Evolutionary conservation across 2,888 invertebrate genomes (phyloP).

Genomic region (Dicyrtomina minuta): DNA sequence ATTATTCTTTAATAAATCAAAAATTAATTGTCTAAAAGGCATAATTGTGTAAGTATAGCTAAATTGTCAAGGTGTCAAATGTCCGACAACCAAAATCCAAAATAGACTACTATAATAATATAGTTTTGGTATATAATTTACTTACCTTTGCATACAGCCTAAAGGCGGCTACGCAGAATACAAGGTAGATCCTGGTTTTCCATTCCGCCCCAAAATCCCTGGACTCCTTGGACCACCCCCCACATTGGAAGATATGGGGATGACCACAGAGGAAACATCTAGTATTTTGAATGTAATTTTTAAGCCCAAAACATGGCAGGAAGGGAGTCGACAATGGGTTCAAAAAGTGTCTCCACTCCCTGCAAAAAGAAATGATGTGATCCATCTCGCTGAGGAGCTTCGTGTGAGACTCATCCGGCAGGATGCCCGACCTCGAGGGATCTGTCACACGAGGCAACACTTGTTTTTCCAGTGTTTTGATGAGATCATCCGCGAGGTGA

Average conservation of each 20-base stretch:
- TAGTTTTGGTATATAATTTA: too few species aligned
- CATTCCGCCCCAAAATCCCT: slow-evolving; percentile 14
- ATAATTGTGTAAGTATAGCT: neutral
- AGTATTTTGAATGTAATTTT: slow-evolving; percentile 8
- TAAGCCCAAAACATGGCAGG: slow-evolving; percentile 5
- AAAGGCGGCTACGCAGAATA: slow-evolving; percentile 9
- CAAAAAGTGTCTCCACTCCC: slow-evolving; percentile 18
- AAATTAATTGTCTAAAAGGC: neutral
- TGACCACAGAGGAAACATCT: slow-evolving; percentile 14
- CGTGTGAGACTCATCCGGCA: neutral
- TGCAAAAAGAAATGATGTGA: slow-evolving; percentile 1
- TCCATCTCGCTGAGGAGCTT: slow-evolving; percentile 1
- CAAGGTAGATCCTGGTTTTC: slow-evolving; percentile 13
- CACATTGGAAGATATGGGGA: slow-evolving; percentile 7
- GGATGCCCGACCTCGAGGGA: slow-evolving; percentile 4
- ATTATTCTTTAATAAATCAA: neutral
- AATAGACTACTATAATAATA: too few species aligned
- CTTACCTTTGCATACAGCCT: neutral
- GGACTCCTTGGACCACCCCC: slow-evolving; percentile 7
- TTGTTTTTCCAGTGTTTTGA: slow-evolving; percentile 19
- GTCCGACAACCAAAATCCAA: too few species aligned
- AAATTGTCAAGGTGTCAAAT: too few species aligned
- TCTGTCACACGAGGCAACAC: slow-evolving; percentile 15
- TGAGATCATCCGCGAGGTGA: slow-evolving; percentile 22
- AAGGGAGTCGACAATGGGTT: neutral